Percentiles rank a stretch among this genome's conserved stretches.
Evolutionary conservation across 2,797 vertebrate species (phyloP).

Genomic region (Pangasius sanitwongsei): DNA sequence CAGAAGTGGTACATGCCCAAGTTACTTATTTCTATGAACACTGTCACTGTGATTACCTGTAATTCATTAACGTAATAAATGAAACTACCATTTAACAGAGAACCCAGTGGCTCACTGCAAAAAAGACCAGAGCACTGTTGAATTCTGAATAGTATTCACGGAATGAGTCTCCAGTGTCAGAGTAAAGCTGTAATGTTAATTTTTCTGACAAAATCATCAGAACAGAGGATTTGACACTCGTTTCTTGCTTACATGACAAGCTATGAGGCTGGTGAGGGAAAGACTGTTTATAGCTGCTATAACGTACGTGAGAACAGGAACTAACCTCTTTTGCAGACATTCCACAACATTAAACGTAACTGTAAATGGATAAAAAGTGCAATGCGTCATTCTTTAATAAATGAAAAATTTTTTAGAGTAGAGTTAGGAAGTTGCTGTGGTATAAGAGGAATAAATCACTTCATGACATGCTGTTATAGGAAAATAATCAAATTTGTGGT

Average conservation of each 20-base stretch:
- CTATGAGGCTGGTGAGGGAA: not conserved
- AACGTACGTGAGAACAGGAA: too few relatives aligned
- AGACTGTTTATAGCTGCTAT: not conserved
- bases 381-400: not conserved
- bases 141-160: not conserved
- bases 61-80: not conserved
- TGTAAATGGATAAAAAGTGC: not conserved
- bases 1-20: not conserved
- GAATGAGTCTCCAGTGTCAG: conserved; percentile 16
- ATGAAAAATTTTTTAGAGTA: not conserved
- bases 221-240: too few relatives aligned
- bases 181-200: not conserved
- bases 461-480: not conserved
- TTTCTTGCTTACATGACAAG: not conserved
- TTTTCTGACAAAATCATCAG: too few relatives aligned
- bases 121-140: not conserved
- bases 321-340: too few relatives aligned
- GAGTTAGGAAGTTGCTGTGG: not conserved
- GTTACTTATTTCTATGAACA: not conserved
- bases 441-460: not conserved
- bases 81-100: not conserved
- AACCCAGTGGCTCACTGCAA: not conserved
- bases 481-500: not conserved
- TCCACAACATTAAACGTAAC: not conserved
- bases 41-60: not conserved